Evolutionary conservation across 2,113 vertebrate species (phyloP), one percentile per base, ranked within the genome.

Genomic region (Leptobrachium ailaonicum): DNA sequence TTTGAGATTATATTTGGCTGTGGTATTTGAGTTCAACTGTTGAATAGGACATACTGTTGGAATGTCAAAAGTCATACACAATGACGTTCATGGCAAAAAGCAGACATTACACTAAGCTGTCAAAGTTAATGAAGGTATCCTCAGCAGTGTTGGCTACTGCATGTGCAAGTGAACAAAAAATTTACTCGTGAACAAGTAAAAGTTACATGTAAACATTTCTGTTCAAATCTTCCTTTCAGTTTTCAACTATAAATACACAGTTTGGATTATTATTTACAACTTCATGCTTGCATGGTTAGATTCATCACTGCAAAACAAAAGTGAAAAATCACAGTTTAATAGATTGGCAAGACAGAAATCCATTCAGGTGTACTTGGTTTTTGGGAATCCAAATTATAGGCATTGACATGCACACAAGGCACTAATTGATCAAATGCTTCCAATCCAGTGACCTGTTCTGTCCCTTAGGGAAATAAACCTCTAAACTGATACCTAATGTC

Each of bases 211-310:
- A 93, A 94, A 91, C 92, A 89, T 90, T 90, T 91, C 77, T 90
- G 87, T 87, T 86, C 93, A 91, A 91, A 82, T 82, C 88, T 88
- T 87, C 86, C 78, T 86, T 91, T 89, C 81, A 80, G 73, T 93
- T 94, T 90, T 92, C 93, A 93, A 94, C 92, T 96, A 97, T 97
- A 97, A 97, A 97, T 97, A 98, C 93, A 93, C 93, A 93, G 95
- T 90, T 87, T 90, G 90, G 92, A 96, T 91, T 92, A 86, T 94
- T 97, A 97, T 97, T 92, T 97, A 97, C 94, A 98, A 96, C 95
- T 96, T 96, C 97, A 98, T 98, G 98, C 97, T 94, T 88, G 90
- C 90, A 89, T 86, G 90, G 94, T 99, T 98, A 98, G 95, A 95
- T 86, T 90, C 93, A 94, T 99, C 97, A 99, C 98, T 99, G 98